Evolutionary conservation across 2,888 invertebrate genomes (phyloP).

Genomic region (Biston stratarius): DNA sequence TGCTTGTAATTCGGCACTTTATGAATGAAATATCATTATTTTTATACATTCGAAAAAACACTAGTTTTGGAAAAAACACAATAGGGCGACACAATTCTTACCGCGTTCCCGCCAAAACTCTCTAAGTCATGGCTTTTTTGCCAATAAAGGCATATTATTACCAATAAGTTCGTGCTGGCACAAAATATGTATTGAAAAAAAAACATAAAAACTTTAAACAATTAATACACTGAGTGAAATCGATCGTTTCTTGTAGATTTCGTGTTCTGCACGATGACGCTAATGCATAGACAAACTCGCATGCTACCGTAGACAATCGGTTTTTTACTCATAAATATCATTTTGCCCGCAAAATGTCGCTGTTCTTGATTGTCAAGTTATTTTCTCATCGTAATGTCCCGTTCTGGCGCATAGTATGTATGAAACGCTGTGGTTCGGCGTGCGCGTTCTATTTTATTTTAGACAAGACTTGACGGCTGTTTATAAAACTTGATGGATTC

Average conservation of each 20-base stretch:
- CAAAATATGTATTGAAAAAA: no score
- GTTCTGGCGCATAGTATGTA: conserved; percentile 85
- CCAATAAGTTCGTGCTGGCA: no score
- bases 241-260: conserved; percentile 22
- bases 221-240: no score
- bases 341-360: conserved; percentile 84
- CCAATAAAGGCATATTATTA: no score
- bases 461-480: conserved; percentile 83
- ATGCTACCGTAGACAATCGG: conserved; percentile 57
- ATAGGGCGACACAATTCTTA: no score
- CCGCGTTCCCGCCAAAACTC: no score
- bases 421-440: conserved; percentile 82
- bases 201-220: no score
- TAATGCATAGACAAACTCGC: conserved; percentile 59
- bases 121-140: no score
- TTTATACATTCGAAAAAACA: no score
- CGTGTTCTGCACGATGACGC: conserved; percentile 9
- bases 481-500: conserved; percentile 78
- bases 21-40: no score
- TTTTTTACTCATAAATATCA: conserved; percentile 75
- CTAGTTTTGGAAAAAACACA: no score
- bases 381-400: conserved; percentile 86
- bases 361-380: conserved; percentile 85
- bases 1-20: no score
- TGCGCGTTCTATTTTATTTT: conserved; percentile 84